Conservation (phyloP, 2,797 vertebrate species). For the Falco biarmicus region DNA sequence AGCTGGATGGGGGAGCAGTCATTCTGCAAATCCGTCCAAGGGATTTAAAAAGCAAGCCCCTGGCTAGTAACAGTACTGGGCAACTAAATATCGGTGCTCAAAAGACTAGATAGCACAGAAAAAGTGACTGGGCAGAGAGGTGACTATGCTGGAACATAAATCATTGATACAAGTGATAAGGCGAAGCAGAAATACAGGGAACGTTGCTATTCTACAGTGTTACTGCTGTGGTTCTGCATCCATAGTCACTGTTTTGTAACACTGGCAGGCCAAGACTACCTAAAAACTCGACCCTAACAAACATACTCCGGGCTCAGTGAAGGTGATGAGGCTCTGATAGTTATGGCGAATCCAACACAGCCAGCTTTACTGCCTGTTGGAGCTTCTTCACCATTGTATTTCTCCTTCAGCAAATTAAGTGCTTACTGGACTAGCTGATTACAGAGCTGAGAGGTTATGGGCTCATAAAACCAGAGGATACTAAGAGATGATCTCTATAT, state of each 20-base stretch:
- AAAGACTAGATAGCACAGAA: not conserved
- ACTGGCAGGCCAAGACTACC: not conserved
- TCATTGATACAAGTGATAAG: not conserved
- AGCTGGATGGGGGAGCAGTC: not conserved
- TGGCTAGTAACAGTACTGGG: not conserved
- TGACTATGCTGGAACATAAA: not conserved
- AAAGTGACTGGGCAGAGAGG: not conserved
- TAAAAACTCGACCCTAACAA: not conserved
- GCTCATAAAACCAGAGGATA: slow-evolving; percentile 12
- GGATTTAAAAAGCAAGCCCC: not conserved
- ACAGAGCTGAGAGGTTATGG: slow-evolving; percentile 8
- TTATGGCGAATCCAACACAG: not conserved
- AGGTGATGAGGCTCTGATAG: not conserved
- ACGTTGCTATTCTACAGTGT: not conserved
- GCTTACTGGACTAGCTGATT: not conserved
- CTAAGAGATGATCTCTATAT: not conserved
- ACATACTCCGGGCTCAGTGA: not conserved
- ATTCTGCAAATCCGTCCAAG: not conserved
- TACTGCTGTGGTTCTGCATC: not conserved
- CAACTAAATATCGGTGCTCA: not conserved
- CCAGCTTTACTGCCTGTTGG: slow-evolving; percentile 7
- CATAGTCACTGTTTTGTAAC: not conserved
- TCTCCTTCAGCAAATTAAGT: not conserved
- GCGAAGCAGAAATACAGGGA: not conserved
- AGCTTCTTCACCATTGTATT: not conserved